Percentiles rank a stretch among this genome's conserved stretches.
These are phyloP conservation scores for Hiodon alosoides DNA, from an alignment of 2,113 vertebrate species.

Conservation along the genomic window DNA sequence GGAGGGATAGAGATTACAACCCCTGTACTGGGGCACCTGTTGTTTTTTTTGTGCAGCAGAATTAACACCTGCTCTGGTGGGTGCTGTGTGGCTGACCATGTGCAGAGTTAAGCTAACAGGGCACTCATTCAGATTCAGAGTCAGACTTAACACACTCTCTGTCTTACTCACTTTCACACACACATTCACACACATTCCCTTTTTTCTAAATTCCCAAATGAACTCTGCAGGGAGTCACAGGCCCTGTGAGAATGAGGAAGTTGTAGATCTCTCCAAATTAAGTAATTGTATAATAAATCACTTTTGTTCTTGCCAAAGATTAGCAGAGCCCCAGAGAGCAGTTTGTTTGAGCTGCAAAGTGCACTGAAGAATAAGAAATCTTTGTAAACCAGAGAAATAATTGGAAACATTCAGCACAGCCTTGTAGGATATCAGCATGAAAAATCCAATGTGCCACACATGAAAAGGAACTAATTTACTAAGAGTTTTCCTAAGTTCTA, in stretches of 20 bases:
- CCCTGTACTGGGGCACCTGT: background rate
- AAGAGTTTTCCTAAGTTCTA: too few relatives aligned
- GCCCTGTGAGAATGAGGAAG: background rate
- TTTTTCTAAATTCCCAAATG: background rate
- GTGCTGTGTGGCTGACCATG: background rate
- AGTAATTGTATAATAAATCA: conserved; percentile 8
- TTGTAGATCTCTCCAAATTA: conserved; percentile 12
- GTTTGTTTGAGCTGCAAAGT: background rate
- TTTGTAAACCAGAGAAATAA: background rate
- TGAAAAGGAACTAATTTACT: too few relatives aligned
- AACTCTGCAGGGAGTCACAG: background rate
- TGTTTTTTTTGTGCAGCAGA: background rate
- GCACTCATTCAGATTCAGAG: background rate
- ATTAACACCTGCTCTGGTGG: conserved; percentile 2
- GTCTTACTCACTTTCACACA: background rate
- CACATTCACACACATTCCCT: conserved; percentile 9
- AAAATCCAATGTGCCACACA: too few relatives aligned
- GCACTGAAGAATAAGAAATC: background rate
- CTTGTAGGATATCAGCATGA: too few relatives aligned
- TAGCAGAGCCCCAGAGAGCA: background rate
- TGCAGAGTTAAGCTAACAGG: background rate
- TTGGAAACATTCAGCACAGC: too few relatives aligned
- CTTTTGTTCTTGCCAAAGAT: background rate
- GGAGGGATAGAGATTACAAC: background rate
- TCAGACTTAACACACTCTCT: background rate